phyloP scores from a whole-genome alignment of 2,113 vertebrate genomes.

The Dromiciops gliroides region DNA sequence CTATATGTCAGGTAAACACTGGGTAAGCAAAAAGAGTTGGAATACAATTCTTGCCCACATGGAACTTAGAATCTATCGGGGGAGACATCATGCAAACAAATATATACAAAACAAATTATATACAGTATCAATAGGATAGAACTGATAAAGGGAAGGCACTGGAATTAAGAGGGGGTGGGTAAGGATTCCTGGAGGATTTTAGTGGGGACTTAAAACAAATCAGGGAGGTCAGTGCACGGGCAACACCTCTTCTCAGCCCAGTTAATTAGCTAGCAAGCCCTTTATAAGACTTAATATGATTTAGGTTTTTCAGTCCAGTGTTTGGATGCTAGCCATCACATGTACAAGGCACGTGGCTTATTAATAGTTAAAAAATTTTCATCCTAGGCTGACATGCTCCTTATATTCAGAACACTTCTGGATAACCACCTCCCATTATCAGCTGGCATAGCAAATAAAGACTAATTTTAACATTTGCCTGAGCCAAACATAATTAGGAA shows the following conservation, averaged over 20 bases:
- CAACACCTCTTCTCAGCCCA: neutral
- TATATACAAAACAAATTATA: neutral
- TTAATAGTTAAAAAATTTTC: slow-evolving; percentile 54
- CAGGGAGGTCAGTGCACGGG: neutral
- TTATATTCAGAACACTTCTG: slow-evolving; percentile 21
- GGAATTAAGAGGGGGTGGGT: neutral
- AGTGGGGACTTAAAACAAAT: neutral
- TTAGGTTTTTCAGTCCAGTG: slow-evolving; percentile 8
- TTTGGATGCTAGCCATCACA: neutral
- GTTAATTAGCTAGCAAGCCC: neutral
- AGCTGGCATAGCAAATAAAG: slow-evolving; percentile 69
- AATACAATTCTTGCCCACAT: neutral
- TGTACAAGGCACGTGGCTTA: neutral
- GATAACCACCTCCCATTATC: slow-evolving; percentile 40
- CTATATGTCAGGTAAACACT: neutral
- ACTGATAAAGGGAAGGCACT: neutral
- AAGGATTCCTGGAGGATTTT: neutral
- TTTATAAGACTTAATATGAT: neutral
- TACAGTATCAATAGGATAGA: neutral
- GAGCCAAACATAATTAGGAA: slow-evolving; percentile 77
- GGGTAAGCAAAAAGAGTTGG: neutral
- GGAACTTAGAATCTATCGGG: neutral
- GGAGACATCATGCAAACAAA: neutral
- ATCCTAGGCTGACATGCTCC: slow-evolving; percentile 34
- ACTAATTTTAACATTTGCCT: slow-evolving; percentile 75